Base-by-base conservation (phyloP, 2,113 vertebrate genomes). In the Phrynocephalus versicolor region DNA sequence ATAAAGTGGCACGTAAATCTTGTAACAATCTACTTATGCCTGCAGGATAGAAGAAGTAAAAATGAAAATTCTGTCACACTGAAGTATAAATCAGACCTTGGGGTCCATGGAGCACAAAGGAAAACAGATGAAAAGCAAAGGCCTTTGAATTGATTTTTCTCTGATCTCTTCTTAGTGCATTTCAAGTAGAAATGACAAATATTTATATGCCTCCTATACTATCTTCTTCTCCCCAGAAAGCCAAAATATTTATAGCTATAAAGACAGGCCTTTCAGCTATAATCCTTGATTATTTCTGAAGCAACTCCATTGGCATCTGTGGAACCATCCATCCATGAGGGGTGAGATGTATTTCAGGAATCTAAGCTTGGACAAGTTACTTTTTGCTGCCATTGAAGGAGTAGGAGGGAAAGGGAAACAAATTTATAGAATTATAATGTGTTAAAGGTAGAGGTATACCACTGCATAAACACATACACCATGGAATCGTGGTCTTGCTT, bases 91-190 rank as follows among this genome's bases (percentile, higher is more conserved):
- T 1, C 1, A 6, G 51, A 75, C 6, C 64, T 71, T 39, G 41
- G 82, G 65, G 30, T 79, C 21, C 9, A 84, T 83, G 10, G 27
- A 51, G 7, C 19, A 23, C 0, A 58, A 10, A 41, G 27, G n/a
- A 37, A 16, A 27, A 35, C 4, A 23, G 35, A 10, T 1, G 23
- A 12, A 0, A 2, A 23, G 1, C 16, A 21, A 41, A 13, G 30
- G 37, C 33, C 33, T 41, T 33, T 33, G 18, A 69, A 81, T 82
- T 33, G 57, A 71, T 55, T n/a, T 45, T n/a, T 58, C 19, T 57
- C 21, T 35, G 21, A 30, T 9, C 45, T 71, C n/a, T 7, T 4
- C 39, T 76, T 27, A 27, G 51, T 76, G 27, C 51, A n/a, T 67
- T 67, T n/a, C 55, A 37, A 30, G 3, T 1, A 23, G 27, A 51